Percentiles rank a stretch among this genome's conserved stretches.
phyloP scores from a whole-genome alignment of 2,797 vertebrate genomes.

The Phoebastria nigripes region DNA sequence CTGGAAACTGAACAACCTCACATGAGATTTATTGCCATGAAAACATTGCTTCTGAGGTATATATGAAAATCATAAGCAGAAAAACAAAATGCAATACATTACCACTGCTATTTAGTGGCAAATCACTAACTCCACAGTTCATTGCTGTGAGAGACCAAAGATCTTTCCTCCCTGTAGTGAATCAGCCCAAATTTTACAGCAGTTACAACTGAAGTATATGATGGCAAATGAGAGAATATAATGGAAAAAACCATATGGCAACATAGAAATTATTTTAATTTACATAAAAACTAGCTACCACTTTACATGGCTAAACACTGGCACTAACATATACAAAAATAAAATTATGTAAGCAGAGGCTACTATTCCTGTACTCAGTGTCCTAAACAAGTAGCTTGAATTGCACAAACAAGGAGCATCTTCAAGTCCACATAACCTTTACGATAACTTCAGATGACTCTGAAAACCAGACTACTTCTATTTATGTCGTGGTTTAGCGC shows the following conservation, averaged over 20 bases:
- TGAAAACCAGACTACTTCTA: not conserved
- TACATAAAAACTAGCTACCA: not conserved
- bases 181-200: not conserved
- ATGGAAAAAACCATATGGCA: not conserved
- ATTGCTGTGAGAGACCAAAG: not conserved
- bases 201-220: not conserved
- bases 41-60: not conserved
- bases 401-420: not conserved
- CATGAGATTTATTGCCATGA: not conserved
- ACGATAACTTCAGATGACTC: not conserved
- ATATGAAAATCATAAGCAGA: not conserved
- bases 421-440: not conserved
- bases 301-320: not conserved
- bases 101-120: not conserved
- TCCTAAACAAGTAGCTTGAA: not conserved
- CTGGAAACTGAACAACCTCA: not conserved
- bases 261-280: not conserved
- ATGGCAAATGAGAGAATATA: not conserved
- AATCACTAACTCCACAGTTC: not conserved
- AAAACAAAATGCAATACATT: not conserved
- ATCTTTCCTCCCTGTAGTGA: not conserved
- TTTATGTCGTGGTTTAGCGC: not conserved
- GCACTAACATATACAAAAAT: not conserved
- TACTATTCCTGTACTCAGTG: not conserved
- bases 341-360: not conserved